Base-by-base conservation (phyloP, 2,113 vertebrate genomes). In the Macquaria australasica region DNA sequence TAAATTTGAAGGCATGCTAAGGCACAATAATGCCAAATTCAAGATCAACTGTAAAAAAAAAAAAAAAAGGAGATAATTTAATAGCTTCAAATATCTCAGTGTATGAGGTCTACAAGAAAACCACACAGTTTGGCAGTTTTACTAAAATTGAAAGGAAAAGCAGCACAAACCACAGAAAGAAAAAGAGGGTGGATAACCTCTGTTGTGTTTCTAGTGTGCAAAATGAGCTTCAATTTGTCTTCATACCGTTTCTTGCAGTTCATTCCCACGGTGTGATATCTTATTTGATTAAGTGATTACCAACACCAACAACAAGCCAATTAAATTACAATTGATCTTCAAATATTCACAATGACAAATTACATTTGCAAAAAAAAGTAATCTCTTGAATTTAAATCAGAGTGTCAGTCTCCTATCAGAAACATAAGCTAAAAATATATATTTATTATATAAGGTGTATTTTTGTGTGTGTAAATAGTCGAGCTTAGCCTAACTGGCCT, bases 221-320 rank as follows among this genome's bases (percentile, higher is more conserved):
- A 21, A 60, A 12, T 66, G 53, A 43, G 18, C 48, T 28, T 55
- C 12, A 67, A 43, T 89, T 84, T 71, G n/a, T 80, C 63, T 48
- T 68, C 53, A 58, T 23, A 28, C 48, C n/a, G 50, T 77, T 55
- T 39, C 41, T 25, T 56, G 6, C 6, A 18, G 14, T 37, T 66
- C 50, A 28, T 70, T 70, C 69, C 16, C 23, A 70, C 34, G 18
- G 50, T 25, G 56, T 23, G 20, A 77, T 37, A 39, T 63, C 62
- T 60, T 69, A 50, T 59, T 53, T 55, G 34, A 82, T 78, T 41
- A 79, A 31, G 50, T 64, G 63, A 78, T 85, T 67, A 78, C 74
- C n/a, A 66, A 72, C 39, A 58, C 64, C 60, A n/a, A n/a, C n/a
- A n/a, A n/a, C n/a, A n/a, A n/a, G n/a, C n/a, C n/a, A n/a, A 59